Conservation (phyloP, 2,113 vertebrate genomes). For the Zosterops hypoxanthus region DNA sequence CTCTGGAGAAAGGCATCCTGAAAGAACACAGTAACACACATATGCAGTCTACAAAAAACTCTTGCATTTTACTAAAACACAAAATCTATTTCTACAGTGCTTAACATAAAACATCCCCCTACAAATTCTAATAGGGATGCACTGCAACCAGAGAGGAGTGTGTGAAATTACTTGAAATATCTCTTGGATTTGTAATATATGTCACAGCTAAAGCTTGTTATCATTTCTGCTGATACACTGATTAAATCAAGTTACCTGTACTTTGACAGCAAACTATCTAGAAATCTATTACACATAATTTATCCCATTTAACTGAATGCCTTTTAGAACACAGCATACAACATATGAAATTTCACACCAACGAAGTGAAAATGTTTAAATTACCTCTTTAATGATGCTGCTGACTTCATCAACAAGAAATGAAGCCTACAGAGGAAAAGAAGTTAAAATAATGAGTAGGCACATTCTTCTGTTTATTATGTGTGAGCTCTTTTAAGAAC, state of each 20-base stretch:
- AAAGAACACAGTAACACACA: not conserved
- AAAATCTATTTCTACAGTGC: not conserved
- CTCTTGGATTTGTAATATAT: not conserved
- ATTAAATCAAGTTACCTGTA: not conserved
- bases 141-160: not conserved
- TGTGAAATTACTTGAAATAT: not conserved
- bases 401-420: constrained; percentile 93
- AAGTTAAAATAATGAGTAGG: not conserved
- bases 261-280: not conserved
- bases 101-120: not conserved
- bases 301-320: not conserved
- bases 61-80: not conserved
- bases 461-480: not conserved
- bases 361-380: not conserved
- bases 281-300: not conserved
- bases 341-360: not conserved
- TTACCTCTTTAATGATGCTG: constrained; percentile 92
- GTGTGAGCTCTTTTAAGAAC: not conserved
- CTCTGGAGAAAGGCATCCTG: not conserved
- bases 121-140: not conserved
- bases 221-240: not conserved
- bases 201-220: not conserved
- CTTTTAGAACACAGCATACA: not conserved
- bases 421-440: constrained; percentile 10
- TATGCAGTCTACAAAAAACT: not conserved